A percentile compares a stretch with the other conserved stretches of the same genome.
These are phyloP conservation scores for Porites lutea DNA, from an alignment of 64 coral and sea anemone species.

Conservation along the genomic window DNA sequence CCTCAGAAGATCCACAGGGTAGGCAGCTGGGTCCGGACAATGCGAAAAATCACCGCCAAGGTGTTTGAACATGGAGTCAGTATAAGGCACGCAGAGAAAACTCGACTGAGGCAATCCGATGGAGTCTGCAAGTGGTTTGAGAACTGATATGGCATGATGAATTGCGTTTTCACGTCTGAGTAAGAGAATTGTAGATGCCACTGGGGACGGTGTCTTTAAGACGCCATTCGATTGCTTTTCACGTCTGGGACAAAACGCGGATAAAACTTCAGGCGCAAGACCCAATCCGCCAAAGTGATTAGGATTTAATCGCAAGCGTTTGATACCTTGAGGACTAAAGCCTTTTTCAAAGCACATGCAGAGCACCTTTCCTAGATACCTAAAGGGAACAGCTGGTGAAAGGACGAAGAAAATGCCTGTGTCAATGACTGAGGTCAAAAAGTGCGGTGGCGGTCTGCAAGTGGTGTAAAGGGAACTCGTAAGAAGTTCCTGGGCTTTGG, in stretches of 20 bases:
- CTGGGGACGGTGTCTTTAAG: constrained; percentile 10
- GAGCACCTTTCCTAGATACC: constrained; percentile 70
- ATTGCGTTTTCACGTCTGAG: constrained; percentile 81
- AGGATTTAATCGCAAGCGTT: constrained; percentile 61
- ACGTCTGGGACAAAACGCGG: constrained; percentile 72
- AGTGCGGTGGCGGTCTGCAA: constrained; percentile 65
- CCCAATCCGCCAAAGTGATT: constrained; percentile 68
- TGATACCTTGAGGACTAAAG: constrained; percentile 75
- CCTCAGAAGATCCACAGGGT: constrained; percentile 68
- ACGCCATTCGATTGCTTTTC: constrained; percentile 8
- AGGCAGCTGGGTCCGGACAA: constrained; percentile 68
- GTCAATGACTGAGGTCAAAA: constrained; percentile 72
- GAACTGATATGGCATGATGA: constrained; percentile 70
- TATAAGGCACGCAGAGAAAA: constrained; percentile 67
- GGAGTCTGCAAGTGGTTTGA: constrained; percentile 51
- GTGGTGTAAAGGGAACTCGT: constrained; percentile 37
- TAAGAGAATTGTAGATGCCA: constrained; percentile 74
- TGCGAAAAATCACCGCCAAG: constrained; percentile 62
- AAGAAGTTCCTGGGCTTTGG: background rate
- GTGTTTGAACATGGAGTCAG: constrained; percentile 68
- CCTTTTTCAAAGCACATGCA: constrained; percentile 68
- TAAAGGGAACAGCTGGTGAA: constrained; percentile 80
- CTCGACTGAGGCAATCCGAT: constrained; percentile 55
- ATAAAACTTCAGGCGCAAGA: constrained; percentile 66
- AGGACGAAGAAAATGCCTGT: constrained; percentile 74